Percentiles rank a stretch among this genome's conserved stretches.
These are phyloP conservation scores for Drosophila rubida DNA, from an alignment of 2,888 invertebrate species.

Conservation along the genomic window DNA sequence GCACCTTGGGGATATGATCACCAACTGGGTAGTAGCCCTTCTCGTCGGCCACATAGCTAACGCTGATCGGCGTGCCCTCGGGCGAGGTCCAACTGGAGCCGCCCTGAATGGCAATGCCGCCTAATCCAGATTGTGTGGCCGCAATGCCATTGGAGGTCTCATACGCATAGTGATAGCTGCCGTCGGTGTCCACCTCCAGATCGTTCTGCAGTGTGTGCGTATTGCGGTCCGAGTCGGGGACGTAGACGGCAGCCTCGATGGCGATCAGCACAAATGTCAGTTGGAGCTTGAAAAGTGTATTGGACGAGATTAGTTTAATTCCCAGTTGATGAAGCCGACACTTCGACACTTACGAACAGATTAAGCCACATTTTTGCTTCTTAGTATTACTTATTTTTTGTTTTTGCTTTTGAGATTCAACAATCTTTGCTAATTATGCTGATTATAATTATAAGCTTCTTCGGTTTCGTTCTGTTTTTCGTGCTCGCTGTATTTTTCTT, in stretches of 20 bases:
- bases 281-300: slow-evolving; percentile 39
- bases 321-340: slow-evolving; percentile 6
- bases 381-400: not conserved
- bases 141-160: slow-evolving; percentile 79
- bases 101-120: slow-evolving; percentile 71
- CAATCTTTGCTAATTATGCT: slow-evolving; percentile 8
- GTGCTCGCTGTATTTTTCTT: not conserved
- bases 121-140: slow-evolving; percentile 66
- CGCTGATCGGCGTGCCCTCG: slow-evolving; percentile 73
- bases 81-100: slow-evolving; percentile 77
- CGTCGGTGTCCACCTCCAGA: slow-evolving; percentile 65
- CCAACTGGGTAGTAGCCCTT: slow-evolving; percentile 79
- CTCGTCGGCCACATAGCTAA: slow-evolving; percentile 77
- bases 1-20: slow-evolving; percentile 79
- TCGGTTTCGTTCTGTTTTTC: not conserved
- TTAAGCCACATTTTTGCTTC: slow-evolving; percentile 37
- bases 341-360: slow-evolving; percentile 50
- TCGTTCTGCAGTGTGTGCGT: slow-evolving; percentile 69
- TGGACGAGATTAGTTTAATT: slow-evolving; percentile 27
- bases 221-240: slow-evolving; percentile 70
- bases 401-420: no score
- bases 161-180: slow-evolving; percentile 75
- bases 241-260: slow-evolving; percentile 43
- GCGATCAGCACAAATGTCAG: slow-evolving; percentile 30
- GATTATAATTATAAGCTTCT: slow-evolving; percentile 9